Evolutionary conservation across 2,797 vertebrate species (phyloP).

Genomic region (Oryzias dopingdopingensis): DNA sequence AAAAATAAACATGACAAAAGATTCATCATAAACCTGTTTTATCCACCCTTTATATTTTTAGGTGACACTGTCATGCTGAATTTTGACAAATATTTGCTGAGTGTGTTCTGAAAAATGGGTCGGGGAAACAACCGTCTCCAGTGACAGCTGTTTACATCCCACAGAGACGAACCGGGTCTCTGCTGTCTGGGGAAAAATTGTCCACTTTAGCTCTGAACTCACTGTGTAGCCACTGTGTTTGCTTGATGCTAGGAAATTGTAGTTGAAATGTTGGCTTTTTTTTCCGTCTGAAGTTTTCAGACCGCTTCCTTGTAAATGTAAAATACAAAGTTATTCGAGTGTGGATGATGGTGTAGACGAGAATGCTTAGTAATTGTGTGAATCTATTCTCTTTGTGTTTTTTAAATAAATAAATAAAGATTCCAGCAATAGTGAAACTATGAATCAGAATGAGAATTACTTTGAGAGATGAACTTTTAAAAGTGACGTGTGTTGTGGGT

Average conservation of each 20-base stretch:
- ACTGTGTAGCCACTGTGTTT: slow-evolving; percentile 26
- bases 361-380: slow-evolving; percentile 35
- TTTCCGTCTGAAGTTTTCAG: slow-evolving; percentile 12
- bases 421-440: slow-evolving; percentile 64
- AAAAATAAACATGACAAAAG: slow-evolving; percentile 37
- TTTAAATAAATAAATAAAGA: slow-evolving; percentile 52
- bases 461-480: slow-evolving; percentile 60
- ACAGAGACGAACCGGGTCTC: slow-evolving; percentile 26
- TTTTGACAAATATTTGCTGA: slow-evolving; percentile 47
- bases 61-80: slow-evolving; percentile 21
- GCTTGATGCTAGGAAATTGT: slow-evolving; percentile 53
- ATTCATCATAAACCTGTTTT: slow-evolving; percentile 39
- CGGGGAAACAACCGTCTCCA: slow-evolving; percentile 22
- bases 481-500: slow-evolving; percentile 57
- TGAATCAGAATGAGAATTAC: slow-evolving; percentile 60
- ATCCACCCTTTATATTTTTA: slow-evolving; percentile 32
- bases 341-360: neutral
- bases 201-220: slow-evolving; percentile 38
- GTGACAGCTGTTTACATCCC: slow-evolving; percentile 23
- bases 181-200: slow-evolving; percentile 62
- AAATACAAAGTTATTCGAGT: slow-evolving; percentile 11
- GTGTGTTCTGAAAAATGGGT: slow-evolving; percentile 27
- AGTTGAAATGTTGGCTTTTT: slow-evolving; percentile 10
- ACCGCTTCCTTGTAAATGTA: slow-evolving; percentile 36
- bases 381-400: slow-evolving; percentile 37